phyloP scores from a whole-genome alignment of 2,888 invertebrate species.

The Volucella zonaria region DNA sequence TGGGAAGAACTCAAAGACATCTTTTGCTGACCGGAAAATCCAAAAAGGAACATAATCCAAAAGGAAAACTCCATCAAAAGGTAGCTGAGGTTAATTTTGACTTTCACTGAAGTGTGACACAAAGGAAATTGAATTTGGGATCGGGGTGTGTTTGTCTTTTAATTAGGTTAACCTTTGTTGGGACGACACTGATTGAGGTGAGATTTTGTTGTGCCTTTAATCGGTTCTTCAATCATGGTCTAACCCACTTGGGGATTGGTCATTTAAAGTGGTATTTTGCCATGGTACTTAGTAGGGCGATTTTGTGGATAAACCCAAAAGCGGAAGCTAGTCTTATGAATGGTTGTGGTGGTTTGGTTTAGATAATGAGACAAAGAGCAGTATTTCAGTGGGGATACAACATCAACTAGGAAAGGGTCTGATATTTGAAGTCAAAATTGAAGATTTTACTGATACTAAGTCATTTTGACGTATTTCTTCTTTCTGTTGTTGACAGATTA shows the following conservation, averaged over 20 bases:
- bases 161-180: constrained; percentile 52
- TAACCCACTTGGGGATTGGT: constrained; percentile 7
- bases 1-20: constrained; percentile 27
- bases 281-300: too few relatives aligned
- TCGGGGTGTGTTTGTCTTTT: constrained; percentile 50
- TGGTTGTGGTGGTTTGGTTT: too few relatives aligned
- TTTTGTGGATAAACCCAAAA: too few relatives aligned
- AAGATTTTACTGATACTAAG: too few relatives aligned
- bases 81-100: constrained; percentile 51
- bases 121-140: constrained; percentile 68
- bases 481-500: too few relatives aligned
- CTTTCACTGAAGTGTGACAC: constrained; percentile 57
- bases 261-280: neutral
- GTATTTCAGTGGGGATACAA: too few relatives aligned
- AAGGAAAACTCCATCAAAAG: neutral
- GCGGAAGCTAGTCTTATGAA: too few relatives aligned
- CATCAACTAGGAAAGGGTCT: too few relatives aligned
- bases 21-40: constrained; percentile 62
- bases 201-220: constrained; percentile 17
- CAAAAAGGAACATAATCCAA: constrained; percentile 11
- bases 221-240: constrained; percentile 1
- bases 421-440: too few relatives aligned
- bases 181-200: neutral
- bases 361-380: too few relatives aligned
- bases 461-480: too few relatives aligned